Base-by-base conservation (phyloP, 2,797 vertebrate genomes). In the Sebastes hopkinsi region DNA sequence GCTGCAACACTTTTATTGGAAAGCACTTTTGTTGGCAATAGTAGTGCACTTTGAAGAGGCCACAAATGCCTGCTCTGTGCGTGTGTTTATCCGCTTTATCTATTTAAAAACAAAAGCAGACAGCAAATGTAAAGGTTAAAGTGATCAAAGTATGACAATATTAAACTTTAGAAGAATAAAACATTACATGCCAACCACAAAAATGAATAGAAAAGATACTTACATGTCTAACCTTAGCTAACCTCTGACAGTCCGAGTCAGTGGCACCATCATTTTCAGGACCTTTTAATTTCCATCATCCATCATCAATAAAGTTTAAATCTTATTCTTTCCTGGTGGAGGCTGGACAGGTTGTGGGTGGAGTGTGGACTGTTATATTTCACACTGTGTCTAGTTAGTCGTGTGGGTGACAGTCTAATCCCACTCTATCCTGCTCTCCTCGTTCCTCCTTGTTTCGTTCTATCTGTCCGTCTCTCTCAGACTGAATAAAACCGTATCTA, bases 341-440 rank as follows among this genome's bases (percentile, higher is more conserved):
- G 78, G 83, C 67, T 65, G 77, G 69, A 75, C 11, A 66, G 62
- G 61, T 36, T 55, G 76, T 58, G 71, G 79, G 59, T 71, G 78
- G 80, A 79, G 23, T 55, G 34, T n/a, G 46, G 36, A 50, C 59
- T 75, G 81, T 85, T 69, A 72, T 77, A 72, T 89, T 69, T 85
- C 78, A 81, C 72, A 67, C 50, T 68, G 64, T 69, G 60, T 76
- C 75, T 85, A 82, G 73, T 88, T 87, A 84, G 87, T 72, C 6
- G n/a, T 81, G 73, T 79, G 79, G 58, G 75, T 86, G 89, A 83
- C 85, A 87, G 77, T 76, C 67, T 84, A 81, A 86, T 89, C 87
- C 68, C 72, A 76, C 82, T 82, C 75, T 23, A 46, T 76, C 74
- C 89, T 13, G 55, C 77, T 80, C 81, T 42, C 67, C 77, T 78